phyloP scores from a whole-genome alignment of 2,113 vertebrate genomes.

The Taxidea taxus region DNA sequence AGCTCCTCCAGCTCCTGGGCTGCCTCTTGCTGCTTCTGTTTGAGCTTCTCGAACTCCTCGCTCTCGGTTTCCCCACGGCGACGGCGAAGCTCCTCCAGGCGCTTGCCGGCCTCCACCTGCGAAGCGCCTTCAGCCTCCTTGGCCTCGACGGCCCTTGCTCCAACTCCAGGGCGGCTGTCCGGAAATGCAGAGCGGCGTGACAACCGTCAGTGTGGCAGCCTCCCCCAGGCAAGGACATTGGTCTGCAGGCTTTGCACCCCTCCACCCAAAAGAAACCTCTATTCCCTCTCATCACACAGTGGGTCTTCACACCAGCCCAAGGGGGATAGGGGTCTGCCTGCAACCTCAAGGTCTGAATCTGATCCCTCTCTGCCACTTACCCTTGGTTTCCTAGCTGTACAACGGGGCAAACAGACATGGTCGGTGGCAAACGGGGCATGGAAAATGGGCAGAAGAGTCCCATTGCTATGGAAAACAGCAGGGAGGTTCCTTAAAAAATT shows the following conservation, averaged over 20 bases:
- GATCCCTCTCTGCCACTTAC: background rate
- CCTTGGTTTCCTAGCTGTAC: background rate
- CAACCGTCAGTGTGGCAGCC: accelerated
- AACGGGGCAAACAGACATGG: background rate
- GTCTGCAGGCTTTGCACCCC: background rate
- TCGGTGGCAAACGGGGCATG: background rate
- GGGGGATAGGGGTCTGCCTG: background rate
- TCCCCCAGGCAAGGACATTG: accelerated
- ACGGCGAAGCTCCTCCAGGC: slow-evolving; percentile 92
- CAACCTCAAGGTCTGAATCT: background rate
- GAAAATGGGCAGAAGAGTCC: background rate
- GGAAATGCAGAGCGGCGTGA: background rate
- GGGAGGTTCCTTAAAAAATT: background rate
- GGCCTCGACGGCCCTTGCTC: slow-evolving; percentile 73
- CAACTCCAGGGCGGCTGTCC: slow-evolving; percentile 83
- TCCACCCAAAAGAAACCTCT: too few relatives aligned
- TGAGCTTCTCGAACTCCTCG: slow-evolving; percentile 93
- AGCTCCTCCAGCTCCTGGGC: slow-evolving; percentile 94
- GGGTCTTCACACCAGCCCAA: background rate
- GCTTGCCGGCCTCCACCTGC: slow-evolving; percentile 88
- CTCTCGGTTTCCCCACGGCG: slow-evolving; percentile 91
- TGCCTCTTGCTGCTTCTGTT: slow-evolving; percentile 94
- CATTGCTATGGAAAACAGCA: background rate
- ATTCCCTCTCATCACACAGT: background rate
- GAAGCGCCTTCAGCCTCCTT: slow-evolving; percentile 85